Evolutionary conservation across 2,888 invertebrate species (phyloP), one percentile per base, ranked within the genome.

Genomic region (Bellardia pandia): DNA sequence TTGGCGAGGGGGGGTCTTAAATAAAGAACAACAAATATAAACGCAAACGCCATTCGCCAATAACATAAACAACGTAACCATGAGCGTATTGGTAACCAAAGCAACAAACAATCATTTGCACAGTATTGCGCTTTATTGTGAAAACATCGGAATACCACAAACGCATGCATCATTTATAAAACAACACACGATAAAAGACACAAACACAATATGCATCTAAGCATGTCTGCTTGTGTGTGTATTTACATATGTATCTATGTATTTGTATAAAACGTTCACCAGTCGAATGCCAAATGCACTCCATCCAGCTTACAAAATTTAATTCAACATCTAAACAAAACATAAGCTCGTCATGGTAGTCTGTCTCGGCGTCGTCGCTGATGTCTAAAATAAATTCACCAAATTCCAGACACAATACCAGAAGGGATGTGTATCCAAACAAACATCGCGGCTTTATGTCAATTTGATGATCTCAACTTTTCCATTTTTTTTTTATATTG

Each of bases 11-110:
- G 45, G 45, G 45, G 45, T 1, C 2, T 2, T 56, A 37, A 62
- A 71, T 69, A 48, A 23, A 7, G 14, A 62, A 30, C 16, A 60
- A 33, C 53, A 69, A 79, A 72, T 58, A 53, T n/a, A 72, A 69
- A 48, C 6, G 23, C 45, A 72, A 84, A 78, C 64, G 72, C 14
- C 42, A 45, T 60, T 30, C 72, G 23, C n/a, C 68, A 74, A 60
- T 45, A 74, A 51, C 33, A 74, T 56, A 33, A 37, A 33, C 51
- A 37, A 3, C 60, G 60, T 85, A 60, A 85, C 84, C 74, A 56
- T 60, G 51, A 84, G 71, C 71, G 45, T 68, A 74, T 82, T 81
- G 56, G 84, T 81, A 81, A 62, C 86, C 77, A 72, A 72, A 68
- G 60, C 74, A 77, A 84, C 80, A 81, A 86, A 62, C 84, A 72